phyloP scores from a whole-genome alignment of 2,888 invertebrate genomes.

The Reticulitermes lucifugus region DNA sequence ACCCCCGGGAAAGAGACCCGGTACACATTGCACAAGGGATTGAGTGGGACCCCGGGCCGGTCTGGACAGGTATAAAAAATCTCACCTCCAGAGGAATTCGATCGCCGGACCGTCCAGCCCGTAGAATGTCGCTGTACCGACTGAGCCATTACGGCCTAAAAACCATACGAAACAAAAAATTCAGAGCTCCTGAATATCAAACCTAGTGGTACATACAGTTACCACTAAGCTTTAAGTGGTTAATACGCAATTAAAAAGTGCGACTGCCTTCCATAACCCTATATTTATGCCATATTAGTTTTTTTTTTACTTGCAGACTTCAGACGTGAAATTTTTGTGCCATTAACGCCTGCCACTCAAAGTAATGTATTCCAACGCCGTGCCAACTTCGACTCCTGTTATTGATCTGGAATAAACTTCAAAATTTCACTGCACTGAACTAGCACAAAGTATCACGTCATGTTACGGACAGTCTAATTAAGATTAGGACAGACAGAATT shows the following conservation, averaged over 20 bases:
- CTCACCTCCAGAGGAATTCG: too few relatives aligned
- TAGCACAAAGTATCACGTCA: background rate
- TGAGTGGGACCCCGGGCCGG: too few relatives aligned
- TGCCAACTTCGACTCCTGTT: background rate
- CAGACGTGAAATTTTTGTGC: background rate
- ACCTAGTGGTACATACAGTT: too few relatives aligned
- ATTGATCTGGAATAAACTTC: slow-evolving; percentile 4
- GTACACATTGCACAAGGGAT: too few relatives aligned
- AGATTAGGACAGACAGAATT: background rate
- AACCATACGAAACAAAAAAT: too few relatives aligned
- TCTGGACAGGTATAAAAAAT: too few relatives aligned
- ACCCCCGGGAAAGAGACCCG: too few relatives aligned
- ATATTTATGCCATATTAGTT: background rate
- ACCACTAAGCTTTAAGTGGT: too few relatives aligned
- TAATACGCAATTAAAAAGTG: background rate
- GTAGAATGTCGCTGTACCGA: too few relatives aligned
- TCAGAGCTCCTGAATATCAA: too few relatives aligned
- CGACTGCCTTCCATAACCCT: background rate
- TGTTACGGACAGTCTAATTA: background rate
- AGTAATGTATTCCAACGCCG: background rate
- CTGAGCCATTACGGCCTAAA: too few relatives aligned
- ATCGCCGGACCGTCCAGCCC: too few relatives aligned
- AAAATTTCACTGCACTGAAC: background rate
- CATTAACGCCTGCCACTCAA: slow-evolving; percentile 15
- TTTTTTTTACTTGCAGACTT: background rate